Percentiles rank a stretch among this genome's conserved stretches.
Evolutionary conservation across 2,113 vertebrate genomes (phyloP).

Genomic region (Passer montanus): DNA sequence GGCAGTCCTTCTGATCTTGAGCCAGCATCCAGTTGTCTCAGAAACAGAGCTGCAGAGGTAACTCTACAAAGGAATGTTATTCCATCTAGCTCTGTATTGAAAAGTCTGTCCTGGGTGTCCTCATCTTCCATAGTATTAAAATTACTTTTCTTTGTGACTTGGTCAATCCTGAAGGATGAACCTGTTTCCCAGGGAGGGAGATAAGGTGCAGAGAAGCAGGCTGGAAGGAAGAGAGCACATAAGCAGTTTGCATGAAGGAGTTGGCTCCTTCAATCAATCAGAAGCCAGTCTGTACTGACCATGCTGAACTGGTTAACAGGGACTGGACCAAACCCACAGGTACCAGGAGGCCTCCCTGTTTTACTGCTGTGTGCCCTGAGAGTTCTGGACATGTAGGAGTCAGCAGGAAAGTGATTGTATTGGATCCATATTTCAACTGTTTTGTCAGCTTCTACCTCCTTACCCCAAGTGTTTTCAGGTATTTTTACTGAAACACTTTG

Average conservation of each 20-base stretch:
- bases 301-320: not conserved
- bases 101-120: not conserved
- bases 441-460: not conserved
- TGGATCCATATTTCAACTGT: rapidly evolving
- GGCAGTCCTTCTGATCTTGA: not conserved
- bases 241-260: not conserved
- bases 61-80: not conserved
- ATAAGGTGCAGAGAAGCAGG: not conserved
- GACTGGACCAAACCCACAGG: rapidly evolving
- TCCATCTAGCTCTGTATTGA: not conserved
- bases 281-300: not conserved
- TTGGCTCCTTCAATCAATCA: not conserved
- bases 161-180: not conserved
- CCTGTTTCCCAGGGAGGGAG: not conserved
- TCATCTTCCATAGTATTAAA: not conserved
- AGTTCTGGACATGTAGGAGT: not conserved
- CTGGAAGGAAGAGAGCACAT: not conserved
- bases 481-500: not conserved
- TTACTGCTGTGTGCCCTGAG: not conserved
- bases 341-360: not conserved
- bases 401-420: not conserved
- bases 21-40: not conserved
- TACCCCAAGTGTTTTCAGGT: not conserved
- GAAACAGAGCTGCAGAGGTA: not conserved
- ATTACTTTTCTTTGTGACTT: not conserved